Evolutionary conservation across 2,797 vertebrate genomes (phyloP).

Genomic region (Petrocephalus schoutedeni): DNA sequence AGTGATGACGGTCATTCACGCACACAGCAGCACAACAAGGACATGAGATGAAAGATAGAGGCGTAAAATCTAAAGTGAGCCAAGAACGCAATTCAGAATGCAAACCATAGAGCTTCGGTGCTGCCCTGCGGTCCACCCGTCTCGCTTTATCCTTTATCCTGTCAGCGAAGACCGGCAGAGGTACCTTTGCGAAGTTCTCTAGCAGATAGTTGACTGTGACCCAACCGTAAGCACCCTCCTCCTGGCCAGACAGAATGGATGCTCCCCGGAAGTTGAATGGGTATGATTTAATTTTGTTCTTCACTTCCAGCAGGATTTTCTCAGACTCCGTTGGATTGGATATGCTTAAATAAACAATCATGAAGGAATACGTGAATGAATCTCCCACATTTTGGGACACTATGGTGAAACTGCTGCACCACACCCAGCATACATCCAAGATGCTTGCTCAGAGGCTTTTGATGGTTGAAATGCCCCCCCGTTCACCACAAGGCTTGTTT

Average conservation of each 20-base stretch:
- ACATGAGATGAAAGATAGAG: background rate
- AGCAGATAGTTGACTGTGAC: constrained; percentile 84
- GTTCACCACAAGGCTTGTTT: background rate
- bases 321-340: constrained; percentile 44
- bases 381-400: background rate
- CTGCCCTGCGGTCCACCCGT: background rate
- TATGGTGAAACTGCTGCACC: background rate
- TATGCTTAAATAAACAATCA: constrained; percentile 37
- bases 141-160: background rate
- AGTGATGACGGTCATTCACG: background rate
- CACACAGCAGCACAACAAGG: background rate
- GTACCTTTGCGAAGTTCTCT: constrained; percentile 79
- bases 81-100: background rate
- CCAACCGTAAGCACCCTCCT: constrained; percentile 84
- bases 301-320: constrained; percentile 63
- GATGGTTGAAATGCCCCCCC: background rate
- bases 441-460: background rate
- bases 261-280: constrained; percentile 72
- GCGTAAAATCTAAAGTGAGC: background rate
- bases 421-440: background rate
- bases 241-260: constrained; percentile 65
- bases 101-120: background rate
- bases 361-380: background rate
- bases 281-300: constrained; percentile 63
- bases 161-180: background rate